Evolutionary conservation across 2,797 vertebrate species (phyloP).

Genomic region (Psittacula derbiana): DNA sequence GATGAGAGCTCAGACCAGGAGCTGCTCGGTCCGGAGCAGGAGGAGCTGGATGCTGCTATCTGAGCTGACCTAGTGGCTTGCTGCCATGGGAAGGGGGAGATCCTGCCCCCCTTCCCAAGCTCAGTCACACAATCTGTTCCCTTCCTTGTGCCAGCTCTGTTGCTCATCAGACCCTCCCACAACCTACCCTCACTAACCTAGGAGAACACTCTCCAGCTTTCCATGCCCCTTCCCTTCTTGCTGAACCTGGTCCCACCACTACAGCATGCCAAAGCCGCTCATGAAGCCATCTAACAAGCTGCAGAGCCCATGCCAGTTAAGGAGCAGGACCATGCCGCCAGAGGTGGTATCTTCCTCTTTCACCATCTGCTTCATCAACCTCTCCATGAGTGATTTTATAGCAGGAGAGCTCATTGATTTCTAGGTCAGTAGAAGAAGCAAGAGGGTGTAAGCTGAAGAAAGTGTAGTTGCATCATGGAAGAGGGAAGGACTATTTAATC

Average conservation of each 20-base stretch:
- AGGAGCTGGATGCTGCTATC: not conserved
- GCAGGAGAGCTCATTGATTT: not conserved
- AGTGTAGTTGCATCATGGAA: not conserved
- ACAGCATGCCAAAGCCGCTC: rapidly evolving
- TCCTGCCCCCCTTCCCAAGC: conserved; percentile 9
- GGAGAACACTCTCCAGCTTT: not conserved
- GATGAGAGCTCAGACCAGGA: not conserved
- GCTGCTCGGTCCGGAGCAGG: not conserved
- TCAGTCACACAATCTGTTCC: not conserved
- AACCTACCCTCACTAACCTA: not conserved
- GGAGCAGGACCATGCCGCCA: not conserved
- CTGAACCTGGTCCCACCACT: not conserved
- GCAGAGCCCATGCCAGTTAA: not conserved
- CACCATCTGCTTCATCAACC: not conserved
- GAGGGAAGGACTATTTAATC: not conserved
- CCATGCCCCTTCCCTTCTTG: not conserved
- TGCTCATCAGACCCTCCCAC: conserved; percentile 16
- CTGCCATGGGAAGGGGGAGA: not conserved
- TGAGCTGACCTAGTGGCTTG: not conserved
- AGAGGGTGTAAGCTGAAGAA: not conserved
- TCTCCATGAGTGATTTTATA: rapidly evolving
- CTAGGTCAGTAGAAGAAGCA: not conserved
- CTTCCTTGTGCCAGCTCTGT: not conserved
- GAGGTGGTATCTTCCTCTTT: not conserved
- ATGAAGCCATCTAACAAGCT: not conserved